Evolutionary conservation across 2,113 vertebrate genomes (phyloP), one percentile per base, ranked within the genome.

Genomic region (Ictalurus furcatus): DNA sequence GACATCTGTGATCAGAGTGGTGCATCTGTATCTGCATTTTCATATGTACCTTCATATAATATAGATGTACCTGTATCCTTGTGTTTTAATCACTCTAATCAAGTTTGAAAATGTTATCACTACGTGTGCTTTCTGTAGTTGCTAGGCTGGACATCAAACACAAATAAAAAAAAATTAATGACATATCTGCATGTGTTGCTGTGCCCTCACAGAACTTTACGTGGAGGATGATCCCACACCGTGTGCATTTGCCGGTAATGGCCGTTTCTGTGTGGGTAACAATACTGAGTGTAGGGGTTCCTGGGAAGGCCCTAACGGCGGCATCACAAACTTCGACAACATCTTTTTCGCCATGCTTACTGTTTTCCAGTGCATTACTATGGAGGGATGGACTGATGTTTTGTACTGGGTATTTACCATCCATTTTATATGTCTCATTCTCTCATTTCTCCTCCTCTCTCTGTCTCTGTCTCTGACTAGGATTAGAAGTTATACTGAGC

Each of bases 291-390:
- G 97, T 85, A 94, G 96, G 0, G 97, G 97, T 1, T 93, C 91
- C 73, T 98, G 97, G 97, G 96, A 96, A 3, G 97, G 97, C 0
- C 97, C 97, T 84, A 98, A 98, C 0, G 97, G 97, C 0, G 97
- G 97, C 73, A 98, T 98, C 94, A 98, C 97, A 91, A 98, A 97
- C 93, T 98, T 98, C 0, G 97, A 98, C 94, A 98, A 98, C 94
- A 97, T 98, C 95, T 97, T 98, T 95, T 98, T 98, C 1, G 97
- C 97, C 92, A 98, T 97, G 97, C 85, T 98, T 88, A 98, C 97
- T 0, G 97, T 98, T 48, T 98, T 98, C 90, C 97, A 98, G 93
- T 98, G 97, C 83, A 96, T 98, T 94, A 98, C 97, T 19, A 97
- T 98, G 97, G 97, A 98, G 93, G 97, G 97, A 4, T 98, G 97